Conservation (phyloP, 2,888 invertebrate species). For the Drosophila tanythrix region DNA sequence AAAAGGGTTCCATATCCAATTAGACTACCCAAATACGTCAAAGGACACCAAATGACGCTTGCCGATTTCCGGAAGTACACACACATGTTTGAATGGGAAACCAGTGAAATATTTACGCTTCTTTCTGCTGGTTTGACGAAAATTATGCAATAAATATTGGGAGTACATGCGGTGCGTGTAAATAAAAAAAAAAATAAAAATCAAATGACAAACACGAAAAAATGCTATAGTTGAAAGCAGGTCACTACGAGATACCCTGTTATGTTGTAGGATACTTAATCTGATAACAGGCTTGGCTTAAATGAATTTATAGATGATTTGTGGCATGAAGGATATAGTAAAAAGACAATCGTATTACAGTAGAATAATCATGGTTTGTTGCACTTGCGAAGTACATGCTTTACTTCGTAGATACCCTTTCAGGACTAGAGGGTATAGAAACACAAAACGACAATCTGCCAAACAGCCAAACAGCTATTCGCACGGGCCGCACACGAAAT, state of each 20-base stretch:
- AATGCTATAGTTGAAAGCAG: no score
- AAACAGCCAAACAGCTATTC: slow-evolving; percentile 33
- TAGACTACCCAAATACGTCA: slow-evolving; percentile 17
- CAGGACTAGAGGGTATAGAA: not conserved
- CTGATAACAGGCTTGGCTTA: not conserved
- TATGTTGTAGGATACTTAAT: not conserved
- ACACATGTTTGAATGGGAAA: not conserved
- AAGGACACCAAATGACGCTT: slow-evolving; percentile 11
- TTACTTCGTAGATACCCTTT: not conserved
- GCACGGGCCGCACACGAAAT: slow-evolving; percentile 49
- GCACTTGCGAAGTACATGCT: not conserved
- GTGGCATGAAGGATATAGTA: not conserved
- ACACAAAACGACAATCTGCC: slow-evolving; percentile 19
- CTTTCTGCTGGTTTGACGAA: slow-evolving; percentile 29
- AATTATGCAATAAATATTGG: slow-evolving; percentile 63
- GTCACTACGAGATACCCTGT: not conserved
- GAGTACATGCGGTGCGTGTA: slow-evolving; percentile 36
- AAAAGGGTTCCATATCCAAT: slow-evolving; percentile 27
- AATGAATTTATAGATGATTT: not conserved
- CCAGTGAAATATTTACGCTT: slow-evolving; percentile 9
- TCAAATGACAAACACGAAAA: not conserved
- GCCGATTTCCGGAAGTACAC: slow-evolving; percentile 4
- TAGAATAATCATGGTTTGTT: not conserved
- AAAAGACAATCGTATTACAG: not conserved
- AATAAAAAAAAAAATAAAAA: slow-evolving; percentile 23